Percentiles rank a stretch among this genome's conserved stretches.
These are phyloP conservation scores for Diorhabda carinulata DNA, from an alignment of 1,140 invertebrate genomes.

Conservation along the genomic window DNA sequence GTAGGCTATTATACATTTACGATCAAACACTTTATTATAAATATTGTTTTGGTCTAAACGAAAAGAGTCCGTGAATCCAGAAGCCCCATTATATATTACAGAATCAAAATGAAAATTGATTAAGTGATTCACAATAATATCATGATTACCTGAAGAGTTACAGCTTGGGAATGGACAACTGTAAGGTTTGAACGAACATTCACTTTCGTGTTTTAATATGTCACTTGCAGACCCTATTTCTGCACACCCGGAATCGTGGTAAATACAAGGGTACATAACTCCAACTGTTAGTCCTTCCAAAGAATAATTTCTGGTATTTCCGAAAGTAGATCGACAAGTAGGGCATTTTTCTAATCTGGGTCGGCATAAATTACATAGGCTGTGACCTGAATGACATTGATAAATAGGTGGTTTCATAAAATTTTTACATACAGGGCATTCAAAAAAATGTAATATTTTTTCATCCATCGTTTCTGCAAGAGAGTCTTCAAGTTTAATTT, in stretches of 20 bases:
- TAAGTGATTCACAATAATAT: conserved; percentile 30
- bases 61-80: conserved; percentile 29
- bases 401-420: conserved; percentile 70
- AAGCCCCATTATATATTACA: conserved; percentile 23
- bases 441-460: conserved; percentile 42
- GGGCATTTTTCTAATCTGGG: conserved; percentile 65
- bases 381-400: conserved; percentile 76
- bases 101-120: conserved; percentile 29
- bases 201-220: conserved; percentile 34
- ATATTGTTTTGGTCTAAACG: conserved; percentile 26
- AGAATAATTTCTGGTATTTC: conserved; percentile 69
- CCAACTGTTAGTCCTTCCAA: conserved; percentile 61
- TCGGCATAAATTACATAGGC: conserved; percentile 69
- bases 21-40: conserved; percentile 22
- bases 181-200: conserved; percentile 36
- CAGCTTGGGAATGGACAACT: conserved; percentile 35
- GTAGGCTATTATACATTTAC: conserved; percentile 27
- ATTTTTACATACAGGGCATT: conserved; percentile 73
- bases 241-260: conserved; percentile 34
- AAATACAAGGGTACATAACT: conserved; percentile 34
- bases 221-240: conserved; percentile 26
- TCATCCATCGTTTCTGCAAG: conserved; percentile 27
- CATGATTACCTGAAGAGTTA: conserved; percentile 28
- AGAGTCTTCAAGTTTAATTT: conserved; percentile 26
- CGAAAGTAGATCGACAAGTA: conserved; percentile 69